Evolutionary conservation across 2,888 invertebrate genomes (phyloP), one percentile per base, ranked within the genome.

Genomic region (Cosmia pyralina): DNA sequence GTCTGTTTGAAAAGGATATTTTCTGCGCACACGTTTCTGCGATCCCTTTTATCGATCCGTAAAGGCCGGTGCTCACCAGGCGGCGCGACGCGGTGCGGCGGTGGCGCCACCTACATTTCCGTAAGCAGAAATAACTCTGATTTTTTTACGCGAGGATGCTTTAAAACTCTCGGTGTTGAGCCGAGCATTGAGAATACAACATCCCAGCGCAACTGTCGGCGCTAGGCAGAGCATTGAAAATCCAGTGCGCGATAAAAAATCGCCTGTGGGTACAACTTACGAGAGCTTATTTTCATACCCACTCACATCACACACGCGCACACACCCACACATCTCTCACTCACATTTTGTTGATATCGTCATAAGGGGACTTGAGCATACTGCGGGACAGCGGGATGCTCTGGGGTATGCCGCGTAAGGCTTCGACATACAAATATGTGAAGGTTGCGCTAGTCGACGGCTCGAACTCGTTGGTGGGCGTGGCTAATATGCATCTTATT

Each of bases 21-120:
- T 70, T 22, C 1, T 57, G 46, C 11, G 41, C 1, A 5, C 71
- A 74, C 74, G 75, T 59, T 58, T 0, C 13, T 46, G 38, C 0
- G 60, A 8, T 19, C 11, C 34, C 64, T 11, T 44, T 10, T 19
- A 41, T 5, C 15, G n/a, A n/a, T n/a, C 2, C 41, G 2, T 10
- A 19, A 19, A 62, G 66, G 3, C 6, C 3, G 19, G 57, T 28
- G 28, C 34, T 58, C 34, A 58, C 11, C 6, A 11, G 34, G 6
- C 34, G 19, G 8, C 8, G 8, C 19, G 19, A 8, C 19, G 50
- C 8, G n/a, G 3, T 3, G 28, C 28, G 28, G 3, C 28, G 28
- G 28, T 28, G 28, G 3, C 28, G 28, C 28, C 28, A 28, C 28
- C n/a, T 2, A 2, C 6, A 50, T 28, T 55, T 57, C 5, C 55